phyloP scores from a whole-genome alignment of 2,888 invertebrate species.

The Tholera decimalis region DNA sequence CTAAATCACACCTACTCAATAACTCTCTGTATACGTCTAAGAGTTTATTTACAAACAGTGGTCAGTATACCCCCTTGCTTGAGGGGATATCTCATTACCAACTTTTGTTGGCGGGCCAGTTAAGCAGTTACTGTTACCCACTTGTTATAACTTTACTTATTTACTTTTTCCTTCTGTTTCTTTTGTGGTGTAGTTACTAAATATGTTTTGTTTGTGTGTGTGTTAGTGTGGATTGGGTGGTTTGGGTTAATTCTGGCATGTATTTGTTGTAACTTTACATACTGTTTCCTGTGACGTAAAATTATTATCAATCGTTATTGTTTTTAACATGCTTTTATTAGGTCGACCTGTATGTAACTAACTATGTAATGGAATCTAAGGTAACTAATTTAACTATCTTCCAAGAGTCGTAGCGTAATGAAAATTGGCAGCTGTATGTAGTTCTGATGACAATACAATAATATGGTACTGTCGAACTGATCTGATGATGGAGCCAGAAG shows the following conservation, averaged over 20 bases:
- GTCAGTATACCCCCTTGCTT: constrained; percentile 77
- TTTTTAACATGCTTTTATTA: no score
- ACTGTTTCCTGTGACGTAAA: background rate
- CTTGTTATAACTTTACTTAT: constrained; percentile 82
- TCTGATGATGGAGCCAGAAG: no score
- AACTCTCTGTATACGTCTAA: constrained; percentile 54
- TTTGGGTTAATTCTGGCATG: constrained; percentile 7
- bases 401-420: no score
- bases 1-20: constrained; percentile 42
- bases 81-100: constrained; percentile 85
- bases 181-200: constrained; percentile 34
- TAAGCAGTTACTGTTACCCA: constrained; percentile 73
- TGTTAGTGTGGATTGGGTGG: constrained; percentile 25
- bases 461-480: no score
- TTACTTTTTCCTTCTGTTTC: constrained; percentile 65
- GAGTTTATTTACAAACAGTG: constrained; percentile 76
- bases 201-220: constrained; percentile 52
- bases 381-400: no score
- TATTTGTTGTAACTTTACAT: background rate
- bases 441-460: no score
- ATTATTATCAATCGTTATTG: background rate
- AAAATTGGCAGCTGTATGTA: no score
- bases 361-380: no score
- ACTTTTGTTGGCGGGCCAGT: constrained; percentile 76
- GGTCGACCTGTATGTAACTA: no score